These are phyloP conservation scores for Pitangus sulphuratus DNA, from an alignment of 2,797 vertebrate species.

Conservation along the genomic window DNA sequence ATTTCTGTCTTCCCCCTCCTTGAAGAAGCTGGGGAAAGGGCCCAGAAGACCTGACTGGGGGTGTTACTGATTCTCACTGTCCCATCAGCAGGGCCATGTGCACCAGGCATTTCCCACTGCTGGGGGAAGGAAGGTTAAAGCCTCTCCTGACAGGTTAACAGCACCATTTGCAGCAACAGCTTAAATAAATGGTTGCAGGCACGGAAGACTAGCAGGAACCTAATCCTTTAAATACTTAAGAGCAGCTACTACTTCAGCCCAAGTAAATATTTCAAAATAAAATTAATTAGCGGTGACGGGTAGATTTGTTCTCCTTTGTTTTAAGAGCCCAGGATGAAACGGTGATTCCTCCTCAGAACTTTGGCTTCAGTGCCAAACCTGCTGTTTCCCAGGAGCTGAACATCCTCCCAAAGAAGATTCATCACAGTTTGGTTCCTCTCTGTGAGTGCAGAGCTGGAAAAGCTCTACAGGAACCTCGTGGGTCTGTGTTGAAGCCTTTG, in stretches of 20 bases:
- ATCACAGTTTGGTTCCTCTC: neutral
- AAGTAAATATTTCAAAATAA: slow-evolving; percentile 52
- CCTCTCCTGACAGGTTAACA: slow-evolving; percentile 25
- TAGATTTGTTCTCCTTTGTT: neutral
- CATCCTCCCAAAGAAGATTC: neutral
- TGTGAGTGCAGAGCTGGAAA: neutral
- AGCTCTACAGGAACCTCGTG: accelerated
- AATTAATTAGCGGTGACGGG: slow-evolving; percentile 30
- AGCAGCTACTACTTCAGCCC: slow-evolving; percentile 18
- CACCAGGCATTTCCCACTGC: neutral
- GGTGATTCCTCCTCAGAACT: neutral
- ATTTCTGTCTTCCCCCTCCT: neutral
- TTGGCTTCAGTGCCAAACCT: neutral
- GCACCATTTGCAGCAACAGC: slow-evolving; percentile 32
- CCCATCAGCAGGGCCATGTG: neutral
- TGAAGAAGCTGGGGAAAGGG: neutral
- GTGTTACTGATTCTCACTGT: neutral
- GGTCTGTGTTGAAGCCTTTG: neutral
- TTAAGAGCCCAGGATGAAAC: neutral
- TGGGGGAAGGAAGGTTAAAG: neutral
- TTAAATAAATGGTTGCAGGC: slow-evolving; percentile 20
- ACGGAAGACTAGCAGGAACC: neutral
- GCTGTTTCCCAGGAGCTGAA: neutral
- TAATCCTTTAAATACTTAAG: slow-evolving; percentile 45
- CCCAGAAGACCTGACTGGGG: neutral